Conservation (phyloP, 2,797 vertebrate species). For the Salarias fasciatus region DNA sequence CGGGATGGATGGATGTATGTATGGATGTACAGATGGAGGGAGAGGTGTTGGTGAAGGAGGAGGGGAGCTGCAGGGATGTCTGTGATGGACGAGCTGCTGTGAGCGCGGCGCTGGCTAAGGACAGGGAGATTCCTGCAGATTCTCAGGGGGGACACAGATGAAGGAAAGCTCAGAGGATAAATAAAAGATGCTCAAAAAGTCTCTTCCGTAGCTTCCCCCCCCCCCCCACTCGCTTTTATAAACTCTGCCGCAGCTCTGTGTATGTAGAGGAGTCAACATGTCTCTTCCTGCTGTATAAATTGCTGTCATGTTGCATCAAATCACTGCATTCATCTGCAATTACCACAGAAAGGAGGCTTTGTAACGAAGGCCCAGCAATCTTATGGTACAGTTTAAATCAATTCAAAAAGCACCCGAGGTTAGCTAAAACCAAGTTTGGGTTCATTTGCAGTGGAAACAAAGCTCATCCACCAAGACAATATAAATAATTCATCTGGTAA, state of each 20-base stretch:
- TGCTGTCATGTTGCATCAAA: slow-evolving; percentile 17
- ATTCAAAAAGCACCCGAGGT: slow-evolving; percentile 21
- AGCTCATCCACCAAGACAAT: slow-evolving; percentile 22
- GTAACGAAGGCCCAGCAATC: slow-evolving; percentile 1
- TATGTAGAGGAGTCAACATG: background rate
- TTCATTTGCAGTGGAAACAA: slow-evolving; percentile 53
- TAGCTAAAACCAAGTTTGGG: slow-evolving; percentile 24
- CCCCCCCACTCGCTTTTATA: no score
- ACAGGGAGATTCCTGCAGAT: slow-evolving; percentile 20
- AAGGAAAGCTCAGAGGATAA: slow-evolving; percentile 8
- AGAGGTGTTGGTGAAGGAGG: slow-evolving; percentile 37
- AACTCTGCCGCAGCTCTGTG: background rate
- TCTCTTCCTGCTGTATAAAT: slow-evolving; percentile 12
- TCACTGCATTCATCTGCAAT: slow-evolving; percentile 28
- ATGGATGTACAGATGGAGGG: slow-evolving; percentile 2
- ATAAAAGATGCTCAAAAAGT: background rate
- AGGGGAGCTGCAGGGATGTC: slow-evolving; percentile 27
- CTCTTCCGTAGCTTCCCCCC: background rate
- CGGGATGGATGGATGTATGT: slow-evolving; percentile 3
- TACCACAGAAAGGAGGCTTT: slow-evolving; percentile 2
- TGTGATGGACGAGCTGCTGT: slow-evolving; percentile 45
- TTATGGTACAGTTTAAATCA: slow-evolving; percentile 16
- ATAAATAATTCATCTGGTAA: slow-evolving; percentile 72
- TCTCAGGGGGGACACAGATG: slow-evolving; percentile 11
- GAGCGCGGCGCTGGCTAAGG: slow-evolving; percentile 22